Evolutionary conservation across 2,797 vertebrate species (phyloP), one percentile per base, ranked within the genome.

Genomic region (Sparidentex hasta): DNA sequence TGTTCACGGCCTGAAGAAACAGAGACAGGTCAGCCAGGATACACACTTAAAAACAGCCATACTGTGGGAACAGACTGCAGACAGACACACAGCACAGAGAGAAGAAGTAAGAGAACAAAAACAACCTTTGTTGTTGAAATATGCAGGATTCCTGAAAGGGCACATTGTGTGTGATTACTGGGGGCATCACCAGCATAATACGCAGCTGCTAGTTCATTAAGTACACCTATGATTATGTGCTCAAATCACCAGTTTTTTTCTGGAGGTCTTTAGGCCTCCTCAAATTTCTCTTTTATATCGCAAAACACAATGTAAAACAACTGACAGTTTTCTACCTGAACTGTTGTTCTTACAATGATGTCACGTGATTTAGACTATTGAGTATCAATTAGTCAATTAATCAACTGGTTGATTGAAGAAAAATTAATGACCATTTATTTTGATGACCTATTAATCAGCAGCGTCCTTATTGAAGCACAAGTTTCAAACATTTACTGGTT

Each of bases 1-100:
- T 99, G 98, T 82, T 99, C 98, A 4, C 98, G 95, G 78, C 98
- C 98, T 99, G 93, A 68, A 47, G 48, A 81, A 38, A 82, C 70
- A 82, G 13, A 70, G 21, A 16, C 7, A 44, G 23, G 21, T 73
- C 52, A 43, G 16, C 50, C 25, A 18, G 5, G 47, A 63, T 1
- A 23, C 3, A 18, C 12, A 52, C 8, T 7, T 33, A 14, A 7
- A 48, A 52, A 54, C 23, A 43, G 57, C 7, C 7, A 38, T 9
- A 33, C 8, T 58, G 64, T 44, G 5, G 21, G 11, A 54, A 43
- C 46, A 47, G 47, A 11, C 6, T 0, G 20, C 57, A 50, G 72
- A 41, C 43, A 21, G 51, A 62, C 11, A 50, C 18, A 57, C 23
- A 20, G 29, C 6, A 47, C 57, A 52, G 33, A 70, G 16, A 69